Conservation (phyloP, 2,888 invertebrate species). For the Acrobasis suavella region DNA sequence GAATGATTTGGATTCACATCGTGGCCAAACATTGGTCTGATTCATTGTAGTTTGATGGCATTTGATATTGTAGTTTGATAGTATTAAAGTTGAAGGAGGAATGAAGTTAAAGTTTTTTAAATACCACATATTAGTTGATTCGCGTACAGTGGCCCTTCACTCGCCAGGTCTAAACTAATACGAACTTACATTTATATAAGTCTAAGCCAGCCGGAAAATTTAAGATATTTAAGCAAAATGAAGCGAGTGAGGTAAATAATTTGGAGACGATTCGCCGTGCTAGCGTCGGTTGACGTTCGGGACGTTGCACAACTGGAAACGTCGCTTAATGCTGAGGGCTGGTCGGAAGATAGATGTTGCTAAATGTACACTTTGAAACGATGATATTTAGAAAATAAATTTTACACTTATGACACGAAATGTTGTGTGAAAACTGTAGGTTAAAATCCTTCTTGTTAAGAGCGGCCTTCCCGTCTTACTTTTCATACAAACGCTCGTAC, state of each 20-base stretch:
- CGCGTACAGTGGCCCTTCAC: neutral
- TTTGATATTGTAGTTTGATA: no score
- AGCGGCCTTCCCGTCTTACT: no score
- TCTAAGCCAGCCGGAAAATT: slow-evolving; percentile 5
- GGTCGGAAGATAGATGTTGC: no score
- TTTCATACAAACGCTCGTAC: no score
- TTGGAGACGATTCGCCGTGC: neutral
- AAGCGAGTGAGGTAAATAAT: slow-evolving; percentile 9
- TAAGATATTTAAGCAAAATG: slow-evolving; percentile 19
- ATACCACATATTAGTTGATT: no score
- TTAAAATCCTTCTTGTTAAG: no score
- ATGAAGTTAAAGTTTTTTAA: no score
- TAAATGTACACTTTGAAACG: no score
- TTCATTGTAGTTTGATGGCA: no score
- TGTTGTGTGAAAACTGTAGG: neutral
- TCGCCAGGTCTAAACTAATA: neutral
- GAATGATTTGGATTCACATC: no score
- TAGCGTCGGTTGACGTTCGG: slow-evolving; percentile 2
- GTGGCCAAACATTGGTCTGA: no score
- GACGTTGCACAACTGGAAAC: neutral
- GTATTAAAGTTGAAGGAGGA: no score
- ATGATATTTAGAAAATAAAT: neutral
- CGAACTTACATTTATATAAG: neutral
- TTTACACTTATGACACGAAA: neutral
- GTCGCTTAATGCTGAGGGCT: neutral